These are phyloP conservation scores for Bradypus variegatus DNA, from an alignment of 2,797 vertebrate genomes.

Conservation along the genomic window DNA sequence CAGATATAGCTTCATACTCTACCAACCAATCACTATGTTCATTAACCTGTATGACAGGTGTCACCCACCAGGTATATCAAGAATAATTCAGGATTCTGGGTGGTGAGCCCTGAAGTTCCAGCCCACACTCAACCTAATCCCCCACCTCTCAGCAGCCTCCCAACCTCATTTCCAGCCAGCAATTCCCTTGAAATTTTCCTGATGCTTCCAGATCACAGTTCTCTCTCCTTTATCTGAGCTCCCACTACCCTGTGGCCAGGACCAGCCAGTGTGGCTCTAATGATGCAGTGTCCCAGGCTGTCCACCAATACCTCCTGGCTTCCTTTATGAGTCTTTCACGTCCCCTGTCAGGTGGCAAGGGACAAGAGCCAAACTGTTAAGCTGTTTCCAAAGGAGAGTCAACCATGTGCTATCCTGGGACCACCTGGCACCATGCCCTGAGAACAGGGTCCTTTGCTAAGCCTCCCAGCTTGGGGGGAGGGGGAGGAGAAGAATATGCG, in stretches of 20 bases:
- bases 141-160: not conserved
- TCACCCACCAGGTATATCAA: not conserved
- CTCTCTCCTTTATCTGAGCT: not conserved
- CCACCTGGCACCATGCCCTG: not conserved
- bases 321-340: not conserved
- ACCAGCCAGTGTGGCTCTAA: not conserved
- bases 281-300: not conserved
- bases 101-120: not conserved
- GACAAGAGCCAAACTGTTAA: not conserved
- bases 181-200: not conserved
- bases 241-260: not conserved
- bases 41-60: not conserved
- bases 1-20: constrained; percentile 1
- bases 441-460: not conserved
- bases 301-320: not conserved
- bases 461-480: not conserved
- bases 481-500: not conserved
- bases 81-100: not conserved
- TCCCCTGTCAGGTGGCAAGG: not conserved
- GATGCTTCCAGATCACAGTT: not conserved
- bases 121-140: not conserved
- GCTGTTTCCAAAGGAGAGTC: not conserved
- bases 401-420: not conserved
- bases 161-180: not conserved
- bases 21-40: not conserved